Evolutionary conservation across 2,113 vertebrate species (phyloP).

Genomic region (Pelodiscus sinensis): DNA sequence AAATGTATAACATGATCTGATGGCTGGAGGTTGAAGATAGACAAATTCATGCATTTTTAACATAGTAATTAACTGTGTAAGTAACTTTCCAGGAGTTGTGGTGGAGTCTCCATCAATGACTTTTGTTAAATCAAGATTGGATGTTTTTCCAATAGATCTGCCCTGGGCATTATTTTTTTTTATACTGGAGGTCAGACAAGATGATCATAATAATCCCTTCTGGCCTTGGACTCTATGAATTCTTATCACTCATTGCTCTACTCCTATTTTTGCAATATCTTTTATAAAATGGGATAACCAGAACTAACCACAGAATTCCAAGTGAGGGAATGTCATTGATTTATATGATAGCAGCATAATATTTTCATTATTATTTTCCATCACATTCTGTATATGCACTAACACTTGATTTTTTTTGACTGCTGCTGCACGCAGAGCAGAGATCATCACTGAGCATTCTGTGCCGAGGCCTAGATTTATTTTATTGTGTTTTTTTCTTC

Average conservation of each 20-base stretch:
- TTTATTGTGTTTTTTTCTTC: background rate
- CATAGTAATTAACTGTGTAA: background rate
- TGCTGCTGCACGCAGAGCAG: background rate
- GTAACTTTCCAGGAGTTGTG: background rate
- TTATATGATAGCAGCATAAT: background rate
- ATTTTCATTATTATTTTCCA: background rate
- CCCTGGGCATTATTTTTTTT: background rate
- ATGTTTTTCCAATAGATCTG: background rate
- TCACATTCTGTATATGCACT: background rate
- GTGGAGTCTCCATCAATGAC: background rate
- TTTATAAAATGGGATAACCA: background rate
- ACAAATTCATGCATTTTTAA: background rate
- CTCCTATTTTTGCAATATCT: background rate
- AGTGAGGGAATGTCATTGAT: background rate
- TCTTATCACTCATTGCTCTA: background rate
- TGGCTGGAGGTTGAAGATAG: background rate
- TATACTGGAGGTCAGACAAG: too few species aligned
- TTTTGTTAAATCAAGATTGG: background rate
- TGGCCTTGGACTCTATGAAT: background rate
- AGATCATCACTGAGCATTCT: background rate
- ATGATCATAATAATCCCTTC: background rate
- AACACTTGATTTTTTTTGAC: background rate
- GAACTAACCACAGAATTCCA: background rate
- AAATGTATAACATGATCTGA: background rate
- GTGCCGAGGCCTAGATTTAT: background rate